Conservation (phyloP, 1,140 invertebrate species). For the Eufriesea mexicana region DNA sequence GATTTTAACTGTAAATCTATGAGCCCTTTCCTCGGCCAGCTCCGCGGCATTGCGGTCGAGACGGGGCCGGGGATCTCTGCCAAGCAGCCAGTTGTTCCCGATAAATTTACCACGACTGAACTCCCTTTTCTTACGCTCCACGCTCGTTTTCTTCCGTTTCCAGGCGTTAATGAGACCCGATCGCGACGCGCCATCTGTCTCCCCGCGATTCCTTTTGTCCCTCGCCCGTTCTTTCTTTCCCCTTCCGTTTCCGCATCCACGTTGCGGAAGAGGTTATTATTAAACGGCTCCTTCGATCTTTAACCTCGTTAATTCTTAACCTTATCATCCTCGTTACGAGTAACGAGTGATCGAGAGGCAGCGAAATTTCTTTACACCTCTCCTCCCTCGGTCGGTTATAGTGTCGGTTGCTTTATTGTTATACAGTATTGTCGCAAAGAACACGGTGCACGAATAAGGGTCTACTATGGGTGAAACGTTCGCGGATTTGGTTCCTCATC, state of each 20-base stretch:
- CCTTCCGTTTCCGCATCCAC: not conserved
- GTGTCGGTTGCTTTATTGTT: slow-evolving; percentile 6
- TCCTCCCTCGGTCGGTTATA: too few relatives aligned
- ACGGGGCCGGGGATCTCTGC: slow-evolving; percentile 36
- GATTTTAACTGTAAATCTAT: slow-evolving; percentile 77
- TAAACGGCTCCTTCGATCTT: not conserved
- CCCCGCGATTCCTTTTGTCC: slow-evolving; percentile 46
- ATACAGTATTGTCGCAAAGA: too few relatives aligned
- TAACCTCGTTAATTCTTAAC: not conserved
- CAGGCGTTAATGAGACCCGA: slow-evolving; percentile 69
- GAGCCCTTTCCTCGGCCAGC: slow-evolving; percentile 40
- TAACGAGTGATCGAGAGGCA: not conserved
- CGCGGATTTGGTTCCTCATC: not conserved
- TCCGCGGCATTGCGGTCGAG: slow-evolving; percentile 57
- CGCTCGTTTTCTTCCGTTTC: slow-evolving; percentile 46
- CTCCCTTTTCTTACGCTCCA: slow-evolving; percentile 45
- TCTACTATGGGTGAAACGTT: not conserved
- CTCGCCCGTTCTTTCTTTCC: not conserved
- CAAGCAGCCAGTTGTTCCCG: slow-evolving; percentile 67
- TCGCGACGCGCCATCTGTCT: slow-evolving; percentile 64
- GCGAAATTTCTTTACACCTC: not conserved
- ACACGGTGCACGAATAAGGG: not conserved
- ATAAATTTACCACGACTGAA: slow-evolving; percentile 70
- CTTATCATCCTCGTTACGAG: too few relatives aligned
- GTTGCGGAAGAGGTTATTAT: not conserved